phyloP scores from a whole-genome alignment of 2,113 vertebrate genomes.

The Mystacornis crossleyi region DNA sequence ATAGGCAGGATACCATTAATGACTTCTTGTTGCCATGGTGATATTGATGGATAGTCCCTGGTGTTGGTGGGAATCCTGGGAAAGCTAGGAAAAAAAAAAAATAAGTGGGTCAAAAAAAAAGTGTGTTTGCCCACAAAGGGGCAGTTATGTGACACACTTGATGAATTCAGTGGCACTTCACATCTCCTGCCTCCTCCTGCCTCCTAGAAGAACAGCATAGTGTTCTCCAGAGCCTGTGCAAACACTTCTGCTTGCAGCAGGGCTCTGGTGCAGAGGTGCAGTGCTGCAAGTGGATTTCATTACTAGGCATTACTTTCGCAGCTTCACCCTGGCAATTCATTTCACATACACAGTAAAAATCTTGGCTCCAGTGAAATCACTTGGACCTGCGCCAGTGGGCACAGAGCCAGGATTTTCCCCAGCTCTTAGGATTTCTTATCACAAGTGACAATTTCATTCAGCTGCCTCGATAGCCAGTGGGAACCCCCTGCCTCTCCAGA shows the following conservation, averaged over 20 bases:
- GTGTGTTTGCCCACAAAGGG: neutral
- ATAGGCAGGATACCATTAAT: conserved; percentile 16
- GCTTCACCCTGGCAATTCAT: neutral
- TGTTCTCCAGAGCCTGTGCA: neutral
- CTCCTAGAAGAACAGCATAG: accelerated
- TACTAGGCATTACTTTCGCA: conserved; percentile 15
- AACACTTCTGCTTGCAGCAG: neutral
- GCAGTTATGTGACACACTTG: neutral
- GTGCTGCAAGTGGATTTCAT: neutral
- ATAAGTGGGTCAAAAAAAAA: neutral
- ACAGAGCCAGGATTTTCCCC: neutral
- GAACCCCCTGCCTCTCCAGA: neutral
- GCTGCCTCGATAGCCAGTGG: neutral
- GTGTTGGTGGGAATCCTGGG: neutral
- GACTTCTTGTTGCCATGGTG: conserved; percentile 52
- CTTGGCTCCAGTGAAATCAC: neutral
- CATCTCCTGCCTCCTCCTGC: neutral
- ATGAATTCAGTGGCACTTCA: neutral
- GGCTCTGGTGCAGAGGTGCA: neutral
- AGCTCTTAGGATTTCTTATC: conserved; percentile 7
- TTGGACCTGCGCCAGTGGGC: neutral
- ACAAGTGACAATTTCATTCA: conserved; percentile 38
- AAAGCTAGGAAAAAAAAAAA: neutral
- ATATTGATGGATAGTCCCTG: conserved; percentile 39
- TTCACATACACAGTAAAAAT: neutral